Evolutionary conservation across 2,113 vertebrate genomes (phyloP).

Genomic region (Choloepus hoffmanni): DNA sequence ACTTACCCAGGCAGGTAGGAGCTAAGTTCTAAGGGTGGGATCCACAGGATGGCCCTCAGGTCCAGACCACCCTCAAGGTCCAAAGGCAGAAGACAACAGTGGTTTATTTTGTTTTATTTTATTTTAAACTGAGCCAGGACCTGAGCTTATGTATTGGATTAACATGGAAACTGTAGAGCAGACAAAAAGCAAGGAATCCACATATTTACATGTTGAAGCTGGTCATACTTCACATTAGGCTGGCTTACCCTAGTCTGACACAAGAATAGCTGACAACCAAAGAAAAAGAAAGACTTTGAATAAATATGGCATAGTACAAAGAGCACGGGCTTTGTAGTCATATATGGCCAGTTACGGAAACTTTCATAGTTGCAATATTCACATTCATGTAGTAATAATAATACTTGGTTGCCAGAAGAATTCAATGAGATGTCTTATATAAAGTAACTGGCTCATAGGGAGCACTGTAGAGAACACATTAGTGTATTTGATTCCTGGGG

Average conservation of each 20-base stretch:
- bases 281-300: not conserved
- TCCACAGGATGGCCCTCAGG: not conserved
- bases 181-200: not conserved
- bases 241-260: not conserved
- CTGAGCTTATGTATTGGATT: not conserved
- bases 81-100: not conserved
- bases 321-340: not conserved
- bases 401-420: conserved; percentile 24
- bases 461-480: not conserved
- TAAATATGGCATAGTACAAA: not conserved
- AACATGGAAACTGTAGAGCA: not conserved
- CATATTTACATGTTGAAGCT: not conserved
- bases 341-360: not conserved
- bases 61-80: not conserved
- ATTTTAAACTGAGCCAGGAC: conserved; percentile 3
- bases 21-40: not conserved
- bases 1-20: not conserved
- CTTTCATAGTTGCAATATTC: conserved; percentile 40
- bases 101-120: not conserved
- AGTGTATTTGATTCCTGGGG: too few relatives aligned
- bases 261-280: not conserved
- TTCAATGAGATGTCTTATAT: conserved; percentile 35
- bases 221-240: not conserved
- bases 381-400: not conserved
- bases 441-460: not conserved